phyloP scores from a whole-genome alignment of 2,113 vertebrate species.

The Lipophrys pholis region DNA sequence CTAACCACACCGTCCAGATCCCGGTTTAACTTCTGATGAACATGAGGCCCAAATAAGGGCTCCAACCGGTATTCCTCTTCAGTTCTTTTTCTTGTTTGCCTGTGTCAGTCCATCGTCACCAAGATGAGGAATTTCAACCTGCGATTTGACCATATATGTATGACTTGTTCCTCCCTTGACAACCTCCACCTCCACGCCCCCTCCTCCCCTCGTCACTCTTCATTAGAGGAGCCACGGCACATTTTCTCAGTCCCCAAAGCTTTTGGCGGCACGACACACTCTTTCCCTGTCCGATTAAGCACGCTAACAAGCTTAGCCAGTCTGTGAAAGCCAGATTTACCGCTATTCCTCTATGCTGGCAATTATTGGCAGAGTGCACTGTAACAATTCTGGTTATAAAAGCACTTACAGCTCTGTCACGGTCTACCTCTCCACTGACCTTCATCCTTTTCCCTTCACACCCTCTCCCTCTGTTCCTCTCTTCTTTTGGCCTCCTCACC shows the following conservation, averaged over 20 bases:
- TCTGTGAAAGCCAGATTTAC: slow-evolving; percentile 76
- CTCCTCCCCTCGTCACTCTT: slow-evolving; percentile 48
- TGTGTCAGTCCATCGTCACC: not conserved
- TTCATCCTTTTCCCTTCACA: slow-evolving; percentile 41
- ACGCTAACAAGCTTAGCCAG: slow-evolving; percentile 74
- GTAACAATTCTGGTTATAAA: slow-evolving; percentile 75
- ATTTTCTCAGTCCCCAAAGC: slow-evolving; percentile 57
- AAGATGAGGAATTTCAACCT: slow-evolving; percentile 52
- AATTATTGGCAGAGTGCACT: slow-evolving; percentile 74
- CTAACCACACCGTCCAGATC: slow-evolving; percentile 9
- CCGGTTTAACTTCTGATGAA: slow-evolving; percentile 5
- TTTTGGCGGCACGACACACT: slow-evolving; percentile 64
- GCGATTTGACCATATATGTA: slow-evolving; percentile 45
- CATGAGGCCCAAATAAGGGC: slow-evolving; percentile 11
- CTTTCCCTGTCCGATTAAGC: slow-evolving; percentile 77
- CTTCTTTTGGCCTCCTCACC: slow-evolving; percentile 31
- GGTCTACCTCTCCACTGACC: slow-evolving; percentile 62
- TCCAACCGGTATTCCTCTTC: not conserved
- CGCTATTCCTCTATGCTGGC: slow-evolving; percentile 60
- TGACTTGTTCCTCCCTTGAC: slow-evolving; percentile 16
- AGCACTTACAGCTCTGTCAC: slow-evolving; percentile 74
- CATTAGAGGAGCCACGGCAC: slow-evolving; percentile 31
- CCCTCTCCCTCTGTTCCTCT: slow-evolving; percentile 31
- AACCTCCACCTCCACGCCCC: not conserved
- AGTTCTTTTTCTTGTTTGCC: not conserved